Base-by-base conservation (phyloP, 2,797 vertebrate species). In the Scolopax rusticola region DNA sequence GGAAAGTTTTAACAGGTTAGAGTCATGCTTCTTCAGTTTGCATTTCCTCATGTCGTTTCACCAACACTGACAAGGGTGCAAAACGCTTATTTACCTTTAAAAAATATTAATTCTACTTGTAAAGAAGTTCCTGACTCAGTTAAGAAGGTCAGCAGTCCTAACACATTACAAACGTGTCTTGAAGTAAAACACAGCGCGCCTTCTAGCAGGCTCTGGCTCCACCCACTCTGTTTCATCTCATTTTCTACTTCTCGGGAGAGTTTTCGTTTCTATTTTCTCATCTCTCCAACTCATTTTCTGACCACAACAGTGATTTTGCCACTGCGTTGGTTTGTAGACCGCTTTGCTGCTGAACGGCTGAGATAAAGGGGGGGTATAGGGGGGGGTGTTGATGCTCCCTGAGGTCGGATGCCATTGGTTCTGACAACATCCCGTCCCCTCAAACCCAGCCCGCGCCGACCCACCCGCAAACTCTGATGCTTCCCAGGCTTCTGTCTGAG, bases 341-440 rank as follows among this genome's bases (percentile, higher is more conserved):
- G 54, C 47, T 54, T 53, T 25, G 3, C 11, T 17, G 69, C 63
- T 8, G 59, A 70, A 3, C 1, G 25, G 15, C 41, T 11, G 0
- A 23, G 16, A 18, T 3, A 1, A n/a, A 27, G 84, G 0, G 24
- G 3, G 4, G 59, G 15, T 33, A 33, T 33, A 33, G 33, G 33
- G 33, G 33, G 33, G 17, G 21, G 1, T 30, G 79, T 15, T 18
- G 68, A 18, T 15, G 45, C 68, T 80, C 54, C 71, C 71, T 2
- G 73, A 19, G 56, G 76, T n/a, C 11, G 7, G 82, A 78, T 30
- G 76, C 87, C 53, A 74, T 69, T 82, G 84, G 84, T 2, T 77
- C 2, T 4, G 33, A 28, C 47, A 3, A 1, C 51, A 17, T 19
- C 18, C 69, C 38, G 5, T 33, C 53, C 83, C 90, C 83, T 48